phyloP scores from a whole-genome alignment of 1,140 invertebrate species.

The Panagrolaimus sp. region DNA sequence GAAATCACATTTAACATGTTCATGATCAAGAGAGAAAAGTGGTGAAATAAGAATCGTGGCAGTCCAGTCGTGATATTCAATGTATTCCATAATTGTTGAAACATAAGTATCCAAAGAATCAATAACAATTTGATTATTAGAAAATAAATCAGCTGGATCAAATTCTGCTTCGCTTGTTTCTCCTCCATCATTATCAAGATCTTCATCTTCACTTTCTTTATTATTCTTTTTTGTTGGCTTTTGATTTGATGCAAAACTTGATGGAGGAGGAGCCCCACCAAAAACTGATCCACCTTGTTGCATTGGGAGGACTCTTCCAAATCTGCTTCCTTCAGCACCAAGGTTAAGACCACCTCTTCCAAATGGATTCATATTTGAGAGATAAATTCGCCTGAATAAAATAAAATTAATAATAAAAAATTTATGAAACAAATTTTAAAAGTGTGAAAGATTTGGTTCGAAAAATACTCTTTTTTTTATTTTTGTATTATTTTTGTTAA shows the following conservation, averaged over 20 bases:
- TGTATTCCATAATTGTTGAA: background rate
- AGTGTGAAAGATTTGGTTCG: too few species aligned
- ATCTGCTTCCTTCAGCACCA: background rate
- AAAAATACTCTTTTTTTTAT: too few species aligned
- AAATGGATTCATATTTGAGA: too few species aligned
- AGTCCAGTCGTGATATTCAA: background rate
- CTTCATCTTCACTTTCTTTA: background rate
- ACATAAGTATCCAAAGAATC: background rate
- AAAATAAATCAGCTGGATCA: background rate
- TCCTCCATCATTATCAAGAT: background rate
- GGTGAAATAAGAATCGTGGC: background rate
- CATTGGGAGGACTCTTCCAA: background rate
- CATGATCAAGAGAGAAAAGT: slow-evolving; percentile 6
- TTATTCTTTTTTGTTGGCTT: too few species aligned
- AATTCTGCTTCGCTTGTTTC: background rate
- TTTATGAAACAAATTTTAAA: too few species aligned
- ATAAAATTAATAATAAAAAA: too few species aligned
- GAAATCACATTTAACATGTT: background rate
- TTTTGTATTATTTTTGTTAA: too few species aligned
- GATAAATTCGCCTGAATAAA: too few species aligned
- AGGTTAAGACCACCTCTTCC: too few species aligned
- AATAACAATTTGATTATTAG: background rate
- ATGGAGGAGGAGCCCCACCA: background rate
- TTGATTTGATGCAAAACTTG: background rate
- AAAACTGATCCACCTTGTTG: background rate